These are phyloP conservation scores for Cololabis saira DNA, from an alignment of 2,113 vertebrate genomes.

Conservation along the genomic window DNA sequence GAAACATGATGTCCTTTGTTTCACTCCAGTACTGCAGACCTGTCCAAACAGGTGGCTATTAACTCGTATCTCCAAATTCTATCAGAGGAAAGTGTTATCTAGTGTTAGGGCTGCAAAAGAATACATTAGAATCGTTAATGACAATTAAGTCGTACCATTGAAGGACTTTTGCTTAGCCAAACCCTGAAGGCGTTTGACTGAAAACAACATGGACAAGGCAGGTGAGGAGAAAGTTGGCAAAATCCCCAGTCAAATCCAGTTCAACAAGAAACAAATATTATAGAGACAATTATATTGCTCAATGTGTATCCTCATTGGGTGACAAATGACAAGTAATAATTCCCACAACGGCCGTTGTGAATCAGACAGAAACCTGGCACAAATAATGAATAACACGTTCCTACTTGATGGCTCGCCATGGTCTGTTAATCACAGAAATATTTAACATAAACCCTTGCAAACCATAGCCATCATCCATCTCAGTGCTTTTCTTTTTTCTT, in stretches of 20 bases:
- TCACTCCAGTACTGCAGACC: not conserved
- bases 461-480: not conserved
- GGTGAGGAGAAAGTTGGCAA: not conserved
- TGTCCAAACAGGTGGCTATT: not conserved
- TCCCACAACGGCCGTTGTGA: not conserved
- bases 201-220: not conserved
- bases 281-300: conserved; percentile 9
- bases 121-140: too few relatives aligned
- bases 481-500: conserved; percentile 1
- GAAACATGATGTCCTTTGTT: conserved; percentile 16
- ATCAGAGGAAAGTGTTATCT: too few relatives aligned
- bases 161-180: too few relatives aligned
- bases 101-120: too few relatives aligned
- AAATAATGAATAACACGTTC: not conserved
- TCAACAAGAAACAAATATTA: not conserved
- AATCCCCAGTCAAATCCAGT: conserved; percentile 39
- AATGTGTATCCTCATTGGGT: not conserved
- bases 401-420: conserved; percentile 9
- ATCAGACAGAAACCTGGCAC: conserved; percentile 20
- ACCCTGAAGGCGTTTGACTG: not conserved
- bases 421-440: not conserved
- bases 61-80: too few relatives aligned
- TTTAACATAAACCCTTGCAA: not conserved
- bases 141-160: too few relatives aligned
- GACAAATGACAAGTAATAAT: conserved; percentile 5